Percentiles rank a stretch among this genome's conserved stretches.
Conservation (phyloP, 2,113 vertebrate genomes). For the Kryptolebias marmoratus region DNA sequence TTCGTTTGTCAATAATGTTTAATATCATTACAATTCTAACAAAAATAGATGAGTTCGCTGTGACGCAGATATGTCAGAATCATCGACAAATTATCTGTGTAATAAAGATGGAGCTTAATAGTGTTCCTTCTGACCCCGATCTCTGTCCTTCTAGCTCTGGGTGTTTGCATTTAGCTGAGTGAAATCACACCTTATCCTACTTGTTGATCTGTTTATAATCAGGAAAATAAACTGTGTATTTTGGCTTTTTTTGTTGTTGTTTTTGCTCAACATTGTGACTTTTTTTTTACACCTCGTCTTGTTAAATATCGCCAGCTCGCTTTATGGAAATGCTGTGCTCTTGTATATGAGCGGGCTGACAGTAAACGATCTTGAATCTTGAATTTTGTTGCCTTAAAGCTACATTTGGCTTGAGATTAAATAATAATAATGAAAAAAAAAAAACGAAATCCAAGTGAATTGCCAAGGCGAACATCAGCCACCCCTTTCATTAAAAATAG, state of each 20-base stretch:
- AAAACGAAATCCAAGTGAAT: constrained; percentile 45
- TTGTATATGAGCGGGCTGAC: too few species aligned
- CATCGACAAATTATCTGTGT: constrained; percentile 62
- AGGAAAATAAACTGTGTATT: constrained; percentile 12
- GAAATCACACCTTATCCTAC: constrained; percentile 46
- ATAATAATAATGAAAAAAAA: constrained; percentile 43
- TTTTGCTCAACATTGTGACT: too few species aligned
- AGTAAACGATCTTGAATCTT: too few species aligned
- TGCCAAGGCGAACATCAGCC: constrained; percentile 38
- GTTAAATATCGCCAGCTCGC: too few species aligned
- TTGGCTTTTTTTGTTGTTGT: too few species aligned
- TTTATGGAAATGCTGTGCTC: too few species aligned
- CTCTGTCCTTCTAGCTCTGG: constrained; percentile 30
- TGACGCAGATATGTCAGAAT: constrained; percentile 53
- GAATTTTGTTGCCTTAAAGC: constrained; percentile 51
- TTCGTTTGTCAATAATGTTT: constrained; percentile 71
- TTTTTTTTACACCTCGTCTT: too few species aligned
- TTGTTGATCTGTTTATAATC: constrained; percentile 56
- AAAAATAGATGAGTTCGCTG: constrained; percentile 64
- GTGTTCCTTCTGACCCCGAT: neutral
- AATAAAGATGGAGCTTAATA: constrained; percentile 54
- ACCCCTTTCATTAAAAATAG: constrained; percentile 22
- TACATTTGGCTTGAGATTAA: constrained; percentile 40
- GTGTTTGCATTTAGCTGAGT: constrained; percentile 55
- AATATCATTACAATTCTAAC: constrained; percentile 70